phyloP scores from a whole-genome alignment of 2,797 vertebrate genomes.

The Notolepis coatsorum region DNA sequence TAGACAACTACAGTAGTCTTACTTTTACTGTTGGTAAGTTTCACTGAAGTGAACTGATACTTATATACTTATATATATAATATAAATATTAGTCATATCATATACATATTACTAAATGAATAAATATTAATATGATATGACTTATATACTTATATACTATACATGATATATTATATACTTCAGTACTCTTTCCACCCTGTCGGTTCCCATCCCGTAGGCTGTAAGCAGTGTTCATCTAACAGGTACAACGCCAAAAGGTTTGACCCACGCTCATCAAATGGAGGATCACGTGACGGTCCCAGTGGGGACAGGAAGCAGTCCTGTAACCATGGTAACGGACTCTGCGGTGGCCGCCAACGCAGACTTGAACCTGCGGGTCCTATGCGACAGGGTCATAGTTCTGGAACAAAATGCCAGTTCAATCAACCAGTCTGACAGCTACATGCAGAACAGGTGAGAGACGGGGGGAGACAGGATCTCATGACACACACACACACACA shows the following conservation, averaged over 20 bases:
- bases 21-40: too few relatives aligned
- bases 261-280: neutral
- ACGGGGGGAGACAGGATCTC: constrained; percentile 52
- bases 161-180: too few relatives aligned
- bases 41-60: too few relatives aligned
- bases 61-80: too few relatives aligned
- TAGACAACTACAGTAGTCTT: too few relatives aligned
- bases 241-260: neutral
- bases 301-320: constrained; percentile 24
- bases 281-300: constrained; percentile 48
- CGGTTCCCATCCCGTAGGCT: too few relatives aligned
- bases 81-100: too few relatives aligned
- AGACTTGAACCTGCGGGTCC: constrained; percentile 23
- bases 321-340: constrained; percentile 39
- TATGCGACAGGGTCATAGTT: constrained; percentile 59
- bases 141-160: too few relatives aligned
- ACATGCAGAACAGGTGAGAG: constrained; percentile 80
- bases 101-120: too few relatives aligned
- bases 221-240: too few relatives aligned
- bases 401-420: constrained; percentile 64
- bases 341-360: constrained; percentile 10
- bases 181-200: too few relatives aligned
- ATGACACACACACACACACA: constrained; percentile 54
- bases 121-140: too few relatives aligned
- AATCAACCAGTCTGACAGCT: constrained; percentile 50